Evolutionary conservation across 2,113 vertebrate species (phyloP), one percentile per base, ranked within the genome.

Genomic region (Loxodonta africana): DNA sequence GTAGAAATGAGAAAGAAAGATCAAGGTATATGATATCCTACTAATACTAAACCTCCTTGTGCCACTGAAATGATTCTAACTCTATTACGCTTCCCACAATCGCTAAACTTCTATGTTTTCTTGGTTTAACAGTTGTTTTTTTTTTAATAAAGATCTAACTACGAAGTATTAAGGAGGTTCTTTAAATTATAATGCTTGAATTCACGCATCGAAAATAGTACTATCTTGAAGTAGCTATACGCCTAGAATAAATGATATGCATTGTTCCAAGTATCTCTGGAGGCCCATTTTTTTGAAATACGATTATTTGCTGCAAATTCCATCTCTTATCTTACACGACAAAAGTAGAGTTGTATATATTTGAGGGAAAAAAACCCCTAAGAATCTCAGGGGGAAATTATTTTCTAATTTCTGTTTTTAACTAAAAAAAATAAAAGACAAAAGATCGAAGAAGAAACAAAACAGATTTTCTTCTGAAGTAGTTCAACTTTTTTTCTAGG

Each of bases 1-100:
- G 77, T 33, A 88, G 46, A 85, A 90, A 83, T 10, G 51, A 9
- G 81, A 83, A 96, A 95, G n/a, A 95, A 87, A 92, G 71, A 48
- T 51, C 90, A 63, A 96, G 8, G 37, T 53, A 53, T 69, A 17
- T 37, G 28, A 57, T 62, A 57, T 44, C 12, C 60, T 78, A 12
- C 51, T 76, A 94, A 53, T 53, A 91, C 10, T 77, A 90, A 93
- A 62, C 17, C 15, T 91, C 74, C 67, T 57, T 86, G 65, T 80
- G 94, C 20, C 74, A 90, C 18, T 80, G 17, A 57, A 96, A 96
- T 48, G 63, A 69, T 76, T 71, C 57, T 84, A 92, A 67, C 23
- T 84, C 41, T 74, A 41, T 69, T 84, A 78, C 7, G 78, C 5
- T 48, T 90, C 15, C n/a, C n/a, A 65, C 20, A 62, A 91, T 33